Percentiles rank a stretch among this genome's conserved stretches.
Conservation (phyloP, 2,113 vertebrate genomes). For the Paradoxurus hermaphroditus region DNA sequence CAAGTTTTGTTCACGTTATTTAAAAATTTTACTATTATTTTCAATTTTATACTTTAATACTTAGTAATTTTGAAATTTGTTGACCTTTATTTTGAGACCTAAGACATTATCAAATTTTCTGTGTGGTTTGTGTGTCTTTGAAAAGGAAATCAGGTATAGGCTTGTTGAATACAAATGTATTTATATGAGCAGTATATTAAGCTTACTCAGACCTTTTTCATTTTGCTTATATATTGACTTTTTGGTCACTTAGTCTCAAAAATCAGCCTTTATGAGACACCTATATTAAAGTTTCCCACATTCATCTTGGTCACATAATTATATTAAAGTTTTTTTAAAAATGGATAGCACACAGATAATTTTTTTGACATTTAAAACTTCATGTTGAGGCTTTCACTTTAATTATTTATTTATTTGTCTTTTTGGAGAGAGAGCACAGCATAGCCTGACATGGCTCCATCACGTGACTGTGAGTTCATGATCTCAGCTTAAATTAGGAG, state of each 20-base stretch:
- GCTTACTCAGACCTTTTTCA: background rate
- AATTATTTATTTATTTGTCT: too few species aligned
- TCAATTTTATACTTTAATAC: background rate
- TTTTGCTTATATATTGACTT: background rate
- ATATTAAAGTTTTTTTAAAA: background rate
- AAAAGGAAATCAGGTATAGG: background rate
- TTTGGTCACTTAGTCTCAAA: background rate
- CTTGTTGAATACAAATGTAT: background rate
- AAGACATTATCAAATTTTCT: background rate
- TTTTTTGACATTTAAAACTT: background rate
- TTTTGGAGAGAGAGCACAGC: too few species aligned
- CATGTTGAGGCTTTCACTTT: background rate
- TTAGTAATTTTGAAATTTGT: background rate
- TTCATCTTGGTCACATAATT: background rate
- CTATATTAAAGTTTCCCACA: background rate
- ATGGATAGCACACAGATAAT: background rate
- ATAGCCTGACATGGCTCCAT: too few species aligned
- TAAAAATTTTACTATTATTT: background rate
- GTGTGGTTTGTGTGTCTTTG: background rate
- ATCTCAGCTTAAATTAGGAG: too few species aligned
- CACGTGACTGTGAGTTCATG: too few species aligned
- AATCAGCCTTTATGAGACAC: background rate
- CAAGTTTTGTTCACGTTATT: background rate
- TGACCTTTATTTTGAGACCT: background rate
- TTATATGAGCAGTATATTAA: background rate